Base-by-base conservation (phyloP, 2,797 vertebrate species). In the Babyrousa celebensis region DNA sequence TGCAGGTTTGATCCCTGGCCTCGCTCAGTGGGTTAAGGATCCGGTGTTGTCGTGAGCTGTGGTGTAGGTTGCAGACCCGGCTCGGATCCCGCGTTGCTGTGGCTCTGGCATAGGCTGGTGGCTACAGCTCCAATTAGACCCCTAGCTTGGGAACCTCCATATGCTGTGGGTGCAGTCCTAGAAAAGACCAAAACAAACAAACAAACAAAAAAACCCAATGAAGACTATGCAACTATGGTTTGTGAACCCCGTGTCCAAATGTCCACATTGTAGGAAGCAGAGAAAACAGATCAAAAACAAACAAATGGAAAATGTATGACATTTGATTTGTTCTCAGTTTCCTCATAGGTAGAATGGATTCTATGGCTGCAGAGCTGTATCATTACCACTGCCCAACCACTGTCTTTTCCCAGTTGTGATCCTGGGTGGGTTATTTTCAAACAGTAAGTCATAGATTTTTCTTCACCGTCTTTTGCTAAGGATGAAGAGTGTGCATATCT, bases 341-440 rank as follows among this genome's bases (percentile, higher is more conserved):
- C n/a, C 29, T 67, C 32, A 62, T 15, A 12, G 3, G 1, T 48
- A 36, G 78, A 95, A 68, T 17, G 21, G 12, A 27, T 48, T 72
- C 48, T 56, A 21, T 25, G 9, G 32, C 32, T 27, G 21, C 20
- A 25, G 15, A 2, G 7, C 25, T 54, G 25, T 60, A 21, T 32
- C 32, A 70, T 15, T 70, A 68, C 27, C 54, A 5, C 0, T 48
- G 32, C 36, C 23, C 21, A 63, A 27, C 40, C 40, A 43, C 16
- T 21, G n/a, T 80, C 52, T 78, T 60, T 80, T 6, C 63, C 58
- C 7, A 21, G 6, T 11, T 94, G 91, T 60, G 32, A 72, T 67
- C 60, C 40, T 62, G 29, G 23, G 7, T 85, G 58, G 36, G 21
- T 72, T 82, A 77, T 95, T 96, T 97, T 88, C 67, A 89, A 94